Base-by-base conservation (phyloP, 2,888 invertebrate species). In the Andrena praecox region DNA sequence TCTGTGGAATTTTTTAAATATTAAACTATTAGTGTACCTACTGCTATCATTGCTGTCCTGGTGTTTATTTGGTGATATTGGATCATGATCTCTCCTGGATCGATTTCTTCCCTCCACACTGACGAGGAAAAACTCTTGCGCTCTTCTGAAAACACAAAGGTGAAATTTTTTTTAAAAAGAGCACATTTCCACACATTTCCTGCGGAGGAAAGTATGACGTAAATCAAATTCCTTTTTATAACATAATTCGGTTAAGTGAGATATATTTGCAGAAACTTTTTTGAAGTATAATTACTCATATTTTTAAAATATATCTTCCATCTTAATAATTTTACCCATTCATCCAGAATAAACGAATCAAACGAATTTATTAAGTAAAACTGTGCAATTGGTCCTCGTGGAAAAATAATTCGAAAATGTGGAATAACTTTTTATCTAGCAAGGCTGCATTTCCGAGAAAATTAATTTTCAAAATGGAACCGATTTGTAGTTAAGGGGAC, bases 91-190 rank as follows among this genome's bases (percentile, higher is more conserved):
- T 86, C 87, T 91, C 85, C 86, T 89, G 63, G 76, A 89, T 84
- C 85, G 89, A 82, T 85, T 87, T 85, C 88, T 90, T 87, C 91
- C 92, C 92, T 92, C 92, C 92, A 92, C 91, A 87, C 84, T 91
- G 91, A 87, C 87, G 84, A 86, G 82, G 78, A 86, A 81, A 59
- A 72, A 84, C 70, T 62, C 69, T 69, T 82, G 76, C 59, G 80
- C 62, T 66, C 66, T 76, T 88, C 90, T 80, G 75, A 87, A 90
- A 81, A 20, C 0, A 66, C 5, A 70, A 56, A 16, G 20, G 27
- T 7, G 27, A 29, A n/a, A 50, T 10, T 1, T 16, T 7, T 12
- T 3, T 35, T 10, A n/a, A 60, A 33, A 60, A 33, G 12, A 16
- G 16, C 2, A 59, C 59, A 59, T 10, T 24, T 4, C 12, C 54